Base-by-base conservation (phyloP, 2,888 invertebrate genomes). In the Strigamia transsilvanica region DNA sequence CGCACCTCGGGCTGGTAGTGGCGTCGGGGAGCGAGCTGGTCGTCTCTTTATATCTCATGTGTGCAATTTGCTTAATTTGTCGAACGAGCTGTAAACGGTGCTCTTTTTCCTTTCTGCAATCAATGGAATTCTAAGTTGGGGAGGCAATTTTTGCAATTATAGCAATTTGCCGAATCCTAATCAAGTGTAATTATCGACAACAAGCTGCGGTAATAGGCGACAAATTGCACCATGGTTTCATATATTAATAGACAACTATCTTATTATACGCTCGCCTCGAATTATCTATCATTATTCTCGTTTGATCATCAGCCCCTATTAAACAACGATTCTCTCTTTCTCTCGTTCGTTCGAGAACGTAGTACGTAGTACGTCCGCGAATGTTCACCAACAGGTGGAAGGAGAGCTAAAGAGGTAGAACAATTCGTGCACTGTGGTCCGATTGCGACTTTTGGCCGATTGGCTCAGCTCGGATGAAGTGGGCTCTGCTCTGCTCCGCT, bases 11-110 rank as follows among this genome's bases (percentile, higher is more conserved):
- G 5, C 3, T 12, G 21, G 21, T 18, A 66, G 34, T 41, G 78
- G 78, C 78, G 13, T 77, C 77, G 78, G 78, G 32, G 9, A 9
- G n/a, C 34, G 78, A 5, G 23, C 12, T 66, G 21, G 18, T 18
- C 61, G 61, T 21, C 61, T 21, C 61, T 66, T 66, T 66, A 66
- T 66, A 66, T 66, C 61, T 66, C 61, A 66, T 38, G 34, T 41
- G 78, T 78, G 78, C 78, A 78, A 78, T 78, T 78, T 78, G 78
- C 78, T 78, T 78, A 78, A 78, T 78, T 78, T 15, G 78, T 78
- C 41, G 78, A 78, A 78, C 78, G 78, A 78, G 78, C 78, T 41
- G 34, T 78, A 78, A 78, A 78, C 78, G 78, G 61, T 66, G 21
- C 15, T 78, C 78, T 41, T 41, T 78, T 78, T 78, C 78, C 78